A percentile compares a stretch with the other conserved stretches of the same genome.
These are phyloP conservation scores for Dipus sagitta DNA, from an alignment of 2,797 vertebrate species.

Conservation along the genomic window DNA sequence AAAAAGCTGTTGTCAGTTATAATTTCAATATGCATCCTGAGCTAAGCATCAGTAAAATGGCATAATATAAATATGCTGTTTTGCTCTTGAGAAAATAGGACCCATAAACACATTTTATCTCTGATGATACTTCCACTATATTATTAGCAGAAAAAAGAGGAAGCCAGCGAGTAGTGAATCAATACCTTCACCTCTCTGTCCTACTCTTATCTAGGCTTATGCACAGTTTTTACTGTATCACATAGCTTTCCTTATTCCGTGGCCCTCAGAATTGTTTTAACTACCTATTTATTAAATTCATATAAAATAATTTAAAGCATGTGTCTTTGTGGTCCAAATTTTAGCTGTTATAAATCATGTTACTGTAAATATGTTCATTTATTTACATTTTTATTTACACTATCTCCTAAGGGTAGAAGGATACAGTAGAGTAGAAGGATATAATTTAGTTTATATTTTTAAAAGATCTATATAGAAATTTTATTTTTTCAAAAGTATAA, in stretches of 20 bases:
- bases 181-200: not conserved
- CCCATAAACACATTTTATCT: not conserved
- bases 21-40: not conserved
- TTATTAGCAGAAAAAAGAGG: not conserved
- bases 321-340: not conserved
- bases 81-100: not conserved
- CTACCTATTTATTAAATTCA: not conserved
- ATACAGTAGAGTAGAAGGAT: not conserved
- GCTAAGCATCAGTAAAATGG: not conserved
- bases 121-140: not conserved
- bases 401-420: not conserved
- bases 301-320: slow-evolving; percentile 1
- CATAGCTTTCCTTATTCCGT: not conserved
- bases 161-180: not conserved
- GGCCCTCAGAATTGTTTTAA: not conserved
- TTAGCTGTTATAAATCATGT: not conserved
- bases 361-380: not conserved
- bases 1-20: not conserved
- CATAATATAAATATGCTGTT: slow-evolving; percentile 3
- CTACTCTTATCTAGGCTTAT: not conserved
- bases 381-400: not conserved
- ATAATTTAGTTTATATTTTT: not conserved
- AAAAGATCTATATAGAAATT: not conserved
- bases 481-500: not conserved
- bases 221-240: not conserved